phyloP scores from a whole-genome alignment of 2,113 vertebrate species.

The Machaerirhynchus nigripectus region DNA sequence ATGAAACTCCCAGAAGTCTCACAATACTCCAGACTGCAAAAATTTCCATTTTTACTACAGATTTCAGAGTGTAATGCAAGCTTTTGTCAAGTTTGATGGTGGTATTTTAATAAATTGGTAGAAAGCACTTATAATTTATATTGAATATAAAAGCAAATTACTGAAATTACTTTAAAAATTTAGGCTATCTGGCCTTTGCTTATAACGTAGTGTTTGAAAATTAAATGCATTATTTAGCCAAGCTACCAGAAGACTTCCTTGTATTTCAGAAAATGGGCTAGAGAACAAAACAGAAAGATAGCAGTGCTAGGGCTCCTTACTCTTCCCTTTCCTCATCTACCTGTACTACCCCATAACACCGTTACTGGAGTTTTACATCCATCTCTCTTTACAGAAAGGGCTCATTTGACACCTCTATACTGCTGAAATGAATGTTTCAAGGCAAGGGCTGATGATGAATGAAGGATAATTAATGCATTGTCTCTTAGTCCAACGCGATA shows the following conservation, averaged over 20 bases:
- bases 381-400: not conserved
- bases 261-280: not conserved
- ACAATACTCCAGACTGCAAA: not conserved
- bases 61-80: not conserved
- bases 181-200: not conserved
- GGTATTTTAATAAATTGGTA: not conserved
- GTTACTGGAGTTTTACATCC: not conserved
- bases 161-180: not conserved
- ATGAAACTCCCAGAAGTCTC: not conserved
- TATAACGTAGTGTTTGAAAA: not conserved
- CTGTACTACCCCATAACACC: not conserved
- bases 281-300: not conserved
- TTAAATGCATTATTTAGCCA: not conserved
- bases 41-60: not conserved
- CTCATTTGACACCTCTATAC: not conserved
- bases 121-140: not conserved
- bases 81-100: not conserved
- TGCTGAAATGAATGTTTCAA: constrained; percentile 52
- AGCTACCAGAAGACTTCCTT: not conserved
- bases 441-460: constrained; percentile 63
- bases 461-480: constrained; percentile 62
- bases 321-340: not conserved
- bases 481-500: not conserved
- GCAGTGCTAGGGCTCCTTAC: not conserved
- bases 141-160: not conserved